phyloP scores from a whole-genome alignment of 2,888 invertebrate genomes.

The Nemotelus nigrinus region DNA sequence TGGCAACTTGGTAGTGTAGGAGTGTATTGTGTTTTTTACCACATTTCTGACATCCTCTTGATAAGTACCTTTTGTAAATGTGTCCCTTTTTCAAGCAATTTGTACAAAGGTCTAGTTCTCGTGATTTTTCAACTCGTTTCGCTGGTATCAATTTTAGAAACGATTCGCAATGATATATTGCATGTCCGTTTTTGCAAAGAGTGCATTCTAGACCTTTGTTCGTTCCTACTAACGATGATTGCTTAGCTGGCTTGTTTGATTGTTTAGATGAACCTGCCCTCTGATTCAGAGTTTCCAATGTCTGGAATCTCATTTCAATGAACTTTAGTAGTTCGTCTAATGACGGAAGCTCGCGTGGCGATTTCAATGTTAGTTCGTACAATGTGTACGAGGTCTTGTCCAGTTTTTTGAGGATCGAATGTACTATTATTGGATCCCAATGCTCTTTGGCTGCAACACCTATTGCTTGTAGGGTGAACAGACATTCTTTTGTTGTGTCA shows the following conservation, averaged over 20 bases:
- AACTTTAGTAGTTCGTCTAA: slow-evolving; percentile 9
- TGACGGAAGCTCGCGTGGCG: slow-evolving; percentile 10
- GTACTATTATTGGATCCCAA: slow-evolving; percentile 22
- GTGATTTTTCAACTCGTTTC: neutral
- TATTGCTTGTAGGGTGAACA: neutral
- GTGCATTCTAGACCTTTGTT: neutral
- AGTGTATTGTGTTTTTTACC: slow-evolving; percentile 6
- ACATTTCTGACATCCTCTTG: slow-evolving; percentile 11
- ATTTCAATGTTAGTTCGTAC: slow-evolving; percentile 19
- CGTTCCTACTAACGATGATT: neutral
- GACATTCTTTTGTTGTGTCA: slow-evolving; percentile 32
- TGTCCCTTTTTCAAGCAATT: slow-evolving; percentile 7
- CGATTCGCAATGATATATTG: slow-evolving; percentile 1
- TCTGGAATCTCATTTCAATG: slow-evolving; percentile 18
- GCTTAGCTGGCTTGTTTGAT: neutral
- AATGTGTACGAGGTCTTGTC: slow-evolving; percentile 3
- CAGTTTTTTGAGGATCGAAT: slow-evolving; percentile 7
- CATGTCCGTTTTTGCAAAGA: neutral
- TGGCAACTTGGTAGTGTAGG: neutral
- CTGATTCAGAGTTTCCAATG: neutral
- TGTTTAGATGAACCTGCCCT: neutral
- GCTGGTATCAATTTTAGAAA: neutral
- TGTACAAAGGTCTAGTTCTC: neutral
- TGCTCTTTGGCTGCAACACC: neutral
- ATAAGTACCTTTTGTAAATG: neutral